Percentiles rank a stretch among this genome's conserved stretches.
Conservation (phyloP, 2,888 invertebrate genomes). For the Celastrina argiolus region DNA sequence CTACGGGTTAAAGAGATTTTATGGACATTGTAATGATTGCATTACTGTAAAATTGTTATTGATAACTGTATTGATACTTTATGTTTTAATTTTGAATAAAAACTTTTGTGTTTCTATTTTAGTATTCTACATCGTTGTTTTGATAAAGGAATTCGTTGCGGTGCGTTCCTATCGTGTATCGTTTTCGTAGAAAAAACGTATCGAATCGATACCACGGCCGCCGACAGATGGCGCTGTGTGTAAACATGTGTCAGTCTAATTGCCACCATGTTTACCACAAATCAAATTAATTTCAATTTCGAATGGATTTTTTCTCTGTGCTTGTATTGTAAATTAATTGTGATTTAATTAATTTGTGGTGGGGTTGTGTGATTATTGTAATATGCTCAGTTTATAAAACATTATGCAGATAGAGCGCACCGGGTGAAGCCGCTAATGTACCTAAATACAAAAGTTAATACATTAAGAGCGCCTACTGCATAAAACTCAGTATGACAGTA, state of each 20-base stretch:
- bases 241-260: constrained; percentile 20
- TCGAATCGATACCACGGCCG: constrained; percentile 40
- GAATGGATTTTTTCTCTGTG: not conserved
- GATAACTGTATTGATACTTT: too few relatives aligned
- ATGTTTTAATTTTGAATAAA: too few relatives aligned
- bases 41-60: too few relatives aligned
- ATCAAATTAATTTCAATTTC: constrained; percentile 12
- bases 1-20: too few relatives aligned
- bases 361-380: not conserved
- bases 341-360: not conserved
- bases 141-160: constrained; percentile 38
- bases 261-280: constrained; percentile 9
- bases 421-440: too few relatives aligned
- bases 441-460: too few relatives aligned
- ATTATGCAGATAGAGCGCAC: too few relatives aligned
- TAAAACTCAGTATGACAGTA: too few relatives aligned
- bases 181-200: constrained; percentile 35
- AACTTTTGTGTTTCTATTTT: too few relatives aligned
- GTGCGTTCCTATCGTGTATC: constrained; percentile 37
- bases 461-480: too few relatives aligned
- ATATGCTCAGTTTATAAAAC: too few relatives aligned
- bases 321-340: not conserved
- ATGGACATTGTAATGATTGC: too few relatives aligned
- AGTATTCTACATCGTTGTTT: constrained; percentile 26
- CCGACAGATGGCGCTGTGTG: constrained; percentile 7